Conservation (phyloP, 2,888 invertebrate species). For the Cephus runcator region DNA sequence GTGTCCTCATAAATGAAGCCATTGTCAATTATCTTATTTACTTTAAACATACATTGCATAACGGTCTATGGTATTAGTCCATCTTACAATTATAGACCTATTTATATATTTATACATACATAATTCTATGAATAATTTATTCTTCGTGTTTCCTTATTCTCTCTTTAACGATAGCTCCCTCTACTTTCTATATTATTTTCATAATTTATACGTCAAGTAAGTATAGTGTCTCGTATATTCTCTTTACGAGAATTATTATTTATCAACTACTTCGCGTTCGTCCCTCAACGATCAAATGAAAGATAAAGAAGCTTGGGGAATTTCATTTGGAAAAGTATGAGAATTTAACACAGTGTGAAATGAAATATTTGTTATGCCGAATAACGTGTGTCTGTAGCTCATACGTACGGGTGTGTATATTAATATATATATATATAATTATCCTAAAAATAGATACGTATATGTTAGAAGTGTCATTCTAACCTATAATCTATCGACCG, state of each 20-base stretch:
- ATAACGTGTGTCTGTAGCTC: not conserved
- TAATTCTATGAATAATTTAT: constrained; percentile 16
- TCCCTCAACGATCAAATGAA: not conserved
- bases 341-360: not conserved
- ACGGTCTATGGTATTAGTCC: constrained; percentile 7
- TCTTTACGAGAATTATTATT: constrained; percentile 8
- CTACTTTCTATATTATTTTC: constrained; percentile 7
- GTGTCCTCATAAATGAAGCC: constrained; percentile 21
- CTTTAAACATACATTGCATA: constrained; percentile 29
- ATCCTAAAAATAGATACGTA: not conserved
- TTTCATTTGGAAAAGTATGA: not conserved
- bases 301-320: not conserved
- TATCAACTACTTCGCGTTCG: not conserved
- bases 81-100: constrained; percentile 8
- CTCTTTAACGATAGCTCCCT: constrained; percentile 11
- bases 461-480: not conserved
- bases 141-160: constrained; percentile 19
- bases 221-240: constrained; percentile 29
- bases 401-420: not conserved
- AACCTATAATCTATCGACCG: not conserved
- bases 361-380: not conserved
- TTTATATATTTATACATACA: constrained; percentile 16
- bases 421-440: not conserved
- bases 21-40: constrained; percentile 10
- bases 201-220: constrained; percentile 37